phyloP scores from a whole-genome alignment of 2,113 vertebrate species.

The Prochilodus magdalenae region DNA sequence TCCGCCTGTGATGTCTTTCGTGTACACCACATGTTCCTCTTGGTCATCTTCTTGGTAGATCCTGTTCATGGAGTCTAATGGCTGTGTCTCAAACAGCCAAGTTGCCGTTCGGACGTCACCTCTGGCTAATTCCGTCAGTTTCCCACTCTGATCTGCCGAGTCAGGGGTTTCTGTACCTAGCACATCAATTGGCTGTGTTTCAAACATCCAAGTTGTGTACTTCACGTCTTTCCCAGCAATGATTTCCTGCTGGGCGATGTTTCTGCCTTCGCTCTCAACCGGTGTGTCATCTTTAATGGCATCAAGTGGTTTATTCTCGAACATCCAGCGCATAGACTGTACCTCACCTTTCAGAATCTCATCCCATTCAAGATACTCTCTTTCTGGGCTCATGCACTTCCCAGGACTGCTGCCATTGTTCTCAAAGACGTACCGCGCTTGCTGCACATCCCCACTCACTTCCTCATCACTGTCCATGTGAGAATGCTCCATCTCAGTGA shows the following conservation, averaged over 20 bases:
- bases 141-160: constrained; percentile 64
- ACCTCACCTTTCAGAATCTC: constrained; percentile 89
- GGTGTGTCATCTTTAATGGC: constrained; percentile 80
- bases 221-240: constrained; percentile 84
- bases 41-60: constrained; percentile 79
- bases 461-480: constrained; percentile 66
- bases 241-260: constrained; percentile 83
- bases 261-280: constrained; percentile 72
- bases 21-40: constrained; percentile 44
- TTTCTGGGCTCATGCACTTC: constrained; percentile 76
- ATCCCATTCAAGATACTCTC: constrained; percentile 81
- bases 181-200: constrained; percentile 83
- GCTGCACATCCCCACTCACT: constrained; percentile 77
- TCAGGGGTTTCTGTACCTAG: constrained; percentile 63
- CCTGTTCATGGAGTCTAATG: constrained; percentile 81
- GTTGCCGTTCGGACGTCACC: constrained; percentile 78
- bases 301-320: constrained; percentile 86
- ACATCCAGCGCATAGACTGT: constrained; percentile 85
- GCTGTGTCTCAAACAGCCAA: constrained; percentile 86
- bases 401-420: constrained; percentile 74
- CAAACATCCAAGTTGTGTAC: constrained; percentile 88
- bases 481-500: constrained; percentile 74
- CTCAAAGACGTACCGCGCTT: constrained; percentile 82
- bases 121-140: constrained; percentile 77
- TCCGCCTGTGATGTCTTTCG: constrained; percentile 79